Percentiles rank a stretch among this genome's conserved stretches.
These are phyloP conservation scores for Sylvilagus floridanus DNA, from an alignment of 2,797 vertebrate genomes.

Conservation along the genomic window DNA sequence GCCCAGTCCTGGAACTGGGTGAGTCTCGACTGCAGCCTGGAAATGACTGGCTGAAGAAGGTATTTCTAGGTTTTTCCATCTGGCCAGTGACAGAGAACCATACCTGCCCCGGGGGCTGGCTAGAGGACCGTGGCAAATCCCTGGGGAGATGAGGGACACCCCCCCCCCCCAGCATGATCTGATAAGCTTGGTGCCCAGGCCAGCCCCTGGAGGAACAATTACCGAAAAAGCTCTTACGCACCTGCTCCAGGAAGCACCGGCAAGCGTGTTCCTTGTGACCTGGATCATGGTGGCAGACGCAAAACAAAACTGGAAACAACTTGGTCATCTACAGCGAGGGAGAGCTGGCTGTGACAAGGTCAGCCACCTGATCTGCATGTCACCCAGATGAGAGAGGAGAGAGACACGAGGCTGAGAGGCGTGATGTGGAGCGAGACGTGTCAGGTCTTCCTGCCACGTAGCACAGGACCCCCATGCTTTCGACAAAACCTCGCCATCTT, in stretches of 20 bases:
- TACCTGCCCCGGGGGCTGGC: background rate
- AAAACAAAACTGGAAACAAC: background rate
- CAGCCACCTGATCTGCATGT: background rate
- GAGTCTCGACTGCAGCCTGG: fast-evolving
- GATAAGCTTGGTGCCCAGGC: too few species aligned
- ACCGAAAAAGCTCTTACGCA: background rate
- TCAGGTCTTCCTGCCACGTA: background rate
- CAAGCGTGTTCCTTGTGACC: background rate
- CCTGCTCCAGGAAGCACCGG: background rate
- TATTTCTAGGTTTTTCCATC: background rate
- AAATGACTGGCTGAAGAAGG: background rate
- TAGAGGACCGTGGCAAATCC: background rate
- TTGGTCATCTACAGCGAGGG: background rate
- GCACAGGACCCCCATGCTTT: background rate
- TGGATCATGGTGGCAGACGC: background rate
- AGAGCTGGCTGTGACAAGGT: background rate
- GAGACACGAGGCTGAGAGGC: background rate
- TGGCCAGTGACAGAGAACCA: background rate
- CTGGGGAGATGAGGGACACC: background rate
- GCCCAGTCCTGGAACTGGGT: background rate
- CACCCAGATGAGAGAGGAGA: background rate
- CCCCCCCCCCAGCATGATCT: background rate
- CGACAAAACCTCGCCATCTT: background rate
- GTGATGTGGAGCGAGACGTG: background rate
- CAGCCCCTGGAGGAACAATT: background rate